phyloP scores from a whole-genome alignment of 1,140 invertebrate genomes.

The Ruditapes philippinarum region DNA sequence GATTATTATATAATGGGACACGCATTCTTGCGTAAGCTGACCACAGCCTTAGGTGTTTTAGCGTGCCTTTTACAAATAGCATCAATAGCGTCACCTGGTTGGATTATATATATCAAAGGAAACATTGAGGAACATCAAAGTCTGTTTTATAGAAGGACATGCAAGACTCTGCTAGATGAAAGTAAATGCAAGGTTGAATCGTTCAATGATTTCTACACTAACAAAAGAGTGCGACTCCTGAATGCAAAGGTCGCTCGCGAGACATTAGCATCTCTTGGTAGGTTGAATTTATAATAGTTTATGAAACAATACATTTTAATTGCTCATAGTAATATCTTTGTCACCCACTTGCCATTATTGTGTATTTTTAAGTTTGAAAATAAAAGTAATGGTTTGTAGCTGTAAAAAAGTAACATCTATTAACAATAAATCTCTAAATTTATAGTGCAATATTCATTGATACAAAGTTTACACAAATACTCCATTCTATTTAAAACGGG shows the following conservation, averaged over 20 bases:
- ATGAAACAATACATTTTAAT: too few relatives aligned
- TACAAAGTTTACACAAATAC: too few relatives aligned
- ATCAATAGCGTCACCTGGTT: constrained; percentile 2
- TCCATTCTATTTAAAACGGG: too few relatives aligned
- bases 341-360: too few relatives aligned
- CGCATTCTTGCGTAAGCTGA: not conserved
- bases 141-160: not conserved
- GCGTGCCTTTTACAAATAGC: constrained; percentile 22
- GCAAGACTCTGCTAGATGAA: not conserved
- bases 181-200: not conserved
- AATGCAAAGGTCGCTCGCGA: not conserved
- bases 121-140: not conserved
- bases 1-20: not conserved
- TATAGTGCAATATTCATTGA: too few relatives aligned
- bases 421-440: too few relatives aligned
- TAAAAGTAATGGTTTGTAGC: too few relatives aligned
- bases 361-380: too few relatives aligned
- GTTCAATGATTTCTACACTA: not conserved
- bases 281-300: too few relatives aligned
- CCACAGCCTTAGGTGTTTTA: not conserved
- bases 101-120: not conserved
- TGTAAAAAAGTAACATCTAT: too few relatives aligned
- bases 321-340: too few relatives aligned
- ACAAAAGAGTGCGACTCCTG: not conserved
- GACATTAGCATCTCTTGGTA: constrained; percentile 1